These are phyloP conservation scores for Lethrus apterus DNA, from an alignment of 1,140 invertebrate species.

Conservation along the genomic window DNA sequence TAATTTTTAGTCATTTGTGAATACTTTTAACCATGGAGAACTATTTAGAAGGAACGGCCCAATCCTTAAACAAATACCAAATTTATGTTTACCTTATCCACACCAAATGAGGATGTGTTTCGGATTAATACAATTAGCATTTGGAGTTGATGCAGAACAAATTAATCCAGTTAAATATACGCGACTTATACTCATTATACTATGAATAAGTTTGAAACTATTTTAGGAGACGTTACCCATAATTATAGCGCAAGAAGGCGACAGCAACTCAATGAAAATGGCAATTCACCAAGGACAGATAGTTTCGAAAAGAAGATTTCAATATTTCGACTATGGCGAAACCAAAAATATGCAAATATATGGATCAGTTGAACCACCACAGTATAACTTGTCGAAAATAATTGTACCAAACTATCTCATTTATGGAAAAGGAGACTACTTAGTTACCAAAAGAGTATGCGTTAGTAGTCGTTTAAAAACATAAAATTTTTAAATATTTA, in stretches of 20 bases:
- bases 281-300: constrained; percentile 55
- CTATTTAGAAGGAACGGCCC: not conserved
- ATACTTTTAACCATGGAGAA: constrained; percentile 1
- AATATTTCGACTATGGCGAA: constrained; percentile 48
- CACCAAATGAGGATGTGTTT: constrained; percentile 11
- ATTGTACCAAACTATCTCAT: constrained; percentile 38
- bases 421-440: constrained; percentile 6
- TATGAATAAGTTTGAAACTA: not conserved
- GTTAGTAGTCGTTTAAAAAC: not conserved
- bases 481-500: not conserved
- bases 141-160: constrained; percentile 13
- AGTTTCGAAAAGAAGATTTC: constrained; percentile 38
- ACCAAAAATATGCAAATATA: constrained; percentile 44
- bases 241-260: constrained; percentile 62
- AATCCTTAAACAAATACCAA: not conserved
- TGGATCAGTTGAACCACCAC: constrained; percentile 42
- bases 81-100: constrained; percentile 12
- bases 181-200: not conserved
- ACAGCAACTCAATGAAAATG: constrained; percentile 63
- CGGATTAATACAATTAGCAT: not conserved
- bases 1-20: constrained; percentile 2
- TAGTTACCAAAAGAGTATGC: constrained; percentile 1
- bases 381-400: constrained; percentile 46
- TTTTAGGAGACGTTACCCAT: constrained; percentile 46
- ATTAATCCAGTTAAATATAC: constrained; percentile 30